Evolutionary conservation across 2,888 invertebrate genomes (phyloP), one percentile per base, ranked within the genome.

Genomic region (Cryptosula pallasiana): DNA sequence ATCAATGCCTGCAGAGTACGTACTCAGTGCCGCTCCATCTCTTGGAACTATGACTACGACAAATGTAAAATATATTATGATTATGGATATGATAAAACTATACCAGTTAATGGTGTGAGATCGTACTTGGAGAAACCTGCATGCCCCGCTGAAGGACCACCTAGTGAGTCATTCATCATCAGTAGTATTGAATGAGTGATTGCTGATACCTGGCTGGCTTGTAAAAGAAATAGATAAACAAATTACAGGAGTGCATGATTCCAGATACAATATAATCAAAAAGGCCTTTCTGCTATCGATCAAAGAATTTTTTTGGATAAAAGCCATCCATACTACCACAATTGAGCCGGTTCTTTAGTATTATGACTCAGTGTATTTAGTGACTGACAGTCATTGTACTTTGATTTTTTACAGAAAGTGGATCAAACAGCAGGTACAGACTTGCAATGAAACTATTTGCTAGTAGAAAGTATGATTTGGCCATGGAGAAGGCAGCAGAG

Each of bases 1-100:
- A 63, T 63, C 63, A 27, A 63, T 63, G 63, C 63, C 20, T 63
- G 63, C 32, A 2, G 63, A 13, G 32, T 63, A 5, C 63, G 63
- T 25, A 9, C 32, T n/a, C 32, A 32, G 63, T 63, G 63, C 63
- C 32, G 32, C 25, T 63, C 63, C 3, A 32, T 63, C 1, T 16
- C 13, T 16, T 63, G 2, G 2, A 63, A 27, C n/a, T 63, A 63
- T 63, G 63, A 32, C 63, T 63, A 32, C 32, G 63, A 63, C 32
- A 34, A 32, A 34, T 63, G 63, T n/a, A 34, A 27, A 63, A 27
- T 63, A 5, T 34, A 20, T 27, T 16, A 63, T 13, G 25, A 16
- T 13, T 27, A 27, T 63, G 63, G 63, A 29, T 27, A 13, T 13
- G 25, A 20, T 13, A 25, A 13, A 5, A 63, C 20, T 13, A 27